Percentiles rank a stretch among this genome's conserved stretches.
phyloP scores from a whole-genome alignment of 1,140 invertebrate genomes.

The Metopolophium dirhodum region DNA sequence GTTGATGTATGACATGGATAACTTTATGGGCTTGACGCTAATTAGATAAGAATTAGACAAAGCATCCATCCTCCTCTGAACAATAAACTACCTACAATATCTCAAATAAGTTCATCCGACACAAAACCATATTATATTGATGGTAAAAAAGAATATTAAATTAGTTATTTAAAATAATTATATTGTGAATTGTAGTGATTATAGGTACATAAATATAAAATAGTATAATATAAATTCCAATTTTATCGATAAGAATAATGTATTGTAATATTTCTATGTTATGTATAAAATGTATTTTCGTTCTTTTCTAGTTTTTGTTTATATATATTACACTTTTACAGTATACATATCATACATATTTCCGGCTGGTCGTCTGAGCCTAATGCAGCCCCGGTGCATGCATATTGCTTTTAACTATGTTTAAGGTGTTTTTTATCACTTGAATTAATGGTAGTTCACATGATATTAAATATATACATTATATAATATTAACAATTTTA shows the following conservation, averaged over 20 bases:
- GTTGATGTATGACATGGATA: constrained; percentile 29
- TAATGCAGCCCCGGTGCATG: background rate
- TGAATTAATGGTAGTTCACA: background rate
- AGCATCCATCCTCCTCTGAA: background rate
- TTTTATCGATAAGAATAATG: background rate
- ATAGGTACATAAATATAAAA: background rate
- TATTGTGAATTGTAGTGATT: background rate
- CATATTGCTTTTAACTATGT: background rate
- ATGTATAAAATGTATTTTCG: background rate
- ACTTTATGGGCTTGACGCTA: constrained; percentile 26
- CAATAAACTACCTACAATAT: constrained; percentile 19
- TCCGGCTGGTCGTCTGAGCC: background rate
- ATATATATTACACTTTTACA: background rate
- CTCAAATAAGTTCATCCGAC: background rate
- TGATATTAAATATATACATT: background rate
- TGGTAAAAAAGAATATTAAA: background rate
- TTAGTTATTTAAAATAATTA: background rate
- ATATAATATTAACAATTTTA: too few species aligned
- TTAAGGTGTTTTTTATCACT: background rate
- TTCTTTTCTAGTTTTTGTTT: background rate
- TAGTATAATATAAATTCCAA: background rate
- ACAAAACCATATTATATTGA: background rate
- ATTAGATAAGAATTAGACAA: background rate
- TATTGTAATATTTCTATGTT: background rate
- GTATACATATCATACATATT: background rate